Base-by-base conservation (phyloP, 64 coral and sea anemone genomes). In the Platygyra sinensis region DNA sequence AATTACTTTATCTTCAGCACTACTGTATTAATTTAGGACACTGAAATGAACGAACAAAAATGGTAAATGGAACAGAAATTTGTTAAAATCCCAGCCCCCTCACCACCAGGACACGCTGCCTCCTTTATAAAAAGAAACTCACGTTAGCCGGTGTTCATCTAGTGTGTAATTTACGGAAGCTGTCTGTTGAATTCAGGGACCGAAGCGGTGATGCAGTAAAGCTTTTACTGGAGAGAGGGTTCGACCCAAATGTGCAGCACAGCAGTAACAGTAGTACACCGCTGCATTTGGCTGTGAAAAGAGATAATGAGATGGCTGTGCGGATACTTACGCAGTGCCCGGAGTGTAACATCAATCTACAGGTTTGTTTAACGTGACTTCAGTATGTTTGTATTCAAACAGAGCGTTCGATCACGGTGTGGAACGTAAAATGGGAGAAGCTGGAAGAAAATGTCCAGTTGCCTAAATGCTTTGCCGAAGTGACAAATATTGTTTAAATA, bases 271-370 rank as follows among this genome's bases (percentile, higher is more conserved):
- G 49, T 51, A 72, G 76, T 13, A 88, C 91, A 5, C 91, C 91
- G 62, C 65, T 93, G 30, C 91, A 93, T 65, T 55, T 88, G 19
- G 91, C 91, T 36, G 91, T 93, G 7, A 80, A 88, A 81, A 69
- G 81, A 36, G 32, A 36, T 11, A 93, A 93, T 33, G 85, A 88
- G n/a, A 93, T 72, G 73, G 91, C 75, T 3, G 77, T 76, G 2
- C 86, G 78, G 24, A 29, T 78, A 2, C 67, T 93, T 63, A 72
- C 86, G n/a, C 64, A 93, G 86, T 25, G n/a, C 13, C 14, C 30
- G 4, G 62, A 25, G 2, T 88, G 84, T 62, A 77, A 93, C 33
- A 77, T 93, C 12, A 93, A 93, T 79, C 36, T 88, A 10, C 91
- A 93, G 91, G 91, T 93, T 62, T 1, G 14, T 60, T 74, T 16